Evolutionary conservation across 2,888 invertebrate species (phyloP).

Genomic region (Notodonta ziczac): DNA sequence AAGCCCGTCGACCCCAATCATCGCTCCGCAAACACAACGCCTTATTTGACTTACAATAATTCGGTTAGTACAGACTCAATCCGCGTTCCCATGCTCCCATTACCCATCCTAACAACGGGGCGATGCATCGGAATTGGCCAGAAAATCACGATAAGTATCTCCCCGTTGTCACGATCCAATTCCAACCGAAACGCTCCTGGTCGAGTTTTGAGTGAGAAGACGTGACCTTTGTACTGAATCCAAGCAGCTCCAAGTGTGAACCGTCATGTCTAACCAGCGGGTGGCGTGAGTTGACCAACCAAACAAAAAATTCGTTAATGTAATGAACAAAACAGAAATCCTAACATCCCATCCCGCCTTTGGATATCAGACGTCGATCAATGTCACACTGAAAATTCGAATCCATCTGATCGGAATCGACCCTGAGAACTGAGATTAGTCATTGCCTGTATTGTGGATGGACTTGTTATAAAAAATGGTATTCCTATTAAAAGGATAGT

Average conservation of each 20-base stretch:
- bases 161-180: slow-evolving; percentile 82
- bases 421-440: slow-evolving; percentile 64
- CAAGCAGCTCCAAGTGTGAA: slow-evolving; percentile 77
- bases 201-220: slow-evolving; percentile 79
- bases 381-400: slow-evolving; percentile 61
- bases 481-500: slow-evolving; percentile 28
- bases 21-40: slow-evolving; percentile 64
- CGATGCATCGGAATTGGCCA: slow-evolving; percentile 79
- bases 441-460: slow-evolving; percentile 63
- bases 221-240: slow-evolving; percentile 75
- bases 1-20: slow-evolving; percentile 59
- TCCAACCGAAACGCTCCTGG: slow-evolving; percentile 76
- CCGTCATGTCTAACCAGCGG: slow-evolving; percentile 77
- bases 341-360: slow-evolving; percentile 45
- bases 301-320: slow-evolving; percentile 57
- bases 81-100: slow-evolving; percentile 81
- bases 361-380: slow-evolving; percentile 80
- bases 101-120: slow-evolving; percentile 70
- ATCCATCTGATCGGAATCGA: slow-evolving; percentile 66
- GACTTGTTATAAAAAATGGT: slow-evolving; percentile 45
- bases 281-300: slow-evolving; percentile 67
- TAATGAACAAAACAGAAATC: slow-evolving; percentile 57
- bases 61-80: slow-evolving; percentile 65
- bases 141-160: slow-evolving; percentile 83
- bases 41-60: slow-evolving; percentile 78